Evolutionary conservation across 2,113 vertebrate species (phyloP).

Genomic region (Glaucidium brasilianum): DNA sequence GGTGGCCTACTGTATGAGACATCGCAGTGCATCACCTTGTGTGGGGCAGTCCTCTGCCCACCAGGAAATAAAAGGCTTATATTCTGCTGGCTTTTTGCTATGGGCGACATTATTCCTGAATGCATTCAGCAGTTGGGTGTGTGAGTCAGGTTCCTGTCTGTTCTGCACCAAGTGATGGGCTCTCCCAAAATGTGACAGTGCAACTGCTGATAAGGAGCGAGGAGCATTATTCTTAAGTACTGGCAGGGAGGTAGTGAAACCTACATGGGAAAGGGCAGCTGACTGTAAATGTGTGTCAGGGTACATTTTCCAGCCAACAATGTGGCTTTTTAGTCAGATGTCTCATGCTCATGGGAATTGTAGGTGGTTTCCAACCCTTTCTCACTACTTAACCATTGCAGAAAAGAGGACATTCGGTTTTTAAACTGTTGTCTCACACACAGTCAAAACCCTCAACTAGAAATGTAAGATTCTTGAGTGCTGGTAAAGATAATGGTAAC

Average conservation of each 20-base stretch:
- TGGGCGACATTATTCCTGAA: fast-evolving
- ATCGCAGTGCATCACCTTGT: fast-evolving
- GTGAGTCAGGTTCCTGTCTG: neutral
- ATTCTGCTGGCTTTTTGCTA: neutral
- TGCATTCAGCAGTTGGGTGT: fast-evolving
- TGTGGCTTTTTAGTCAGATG: neutral
- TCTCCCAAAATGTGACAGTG: neutral
- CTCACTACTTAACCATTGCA: neutral
- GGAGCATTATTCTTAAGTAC: neutral
- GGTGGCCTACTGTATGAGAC: fast-evolving
- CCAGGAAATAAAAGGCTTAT: neutral
- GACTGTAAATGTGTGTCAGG: neutral
- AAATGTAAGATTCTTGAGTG: neutral
- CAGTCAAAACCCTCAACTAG: neutral
- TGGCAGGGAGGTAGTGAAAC: neutral
- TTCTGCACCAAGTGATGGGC: fast-evolving
- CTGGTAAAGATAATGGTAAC: neutral
- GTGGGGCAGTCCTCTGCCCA: neutral
- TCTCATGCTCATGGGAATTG: neutral
- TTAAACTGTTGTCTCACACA: neutral
- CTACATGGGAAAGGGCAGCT: neutral
- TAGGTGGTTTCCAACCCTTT: slow-evolving; percentile 33
- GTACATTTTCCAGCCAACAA: neutral
- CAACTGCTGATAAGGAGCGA: neutral
- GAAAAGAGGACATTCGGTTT: neutral